These are phyloP conservation scores for Pantherophis vulpinus DNA, from an alignment of 2,797 vertebrate species.

Conservation along the genomic window DNA sequence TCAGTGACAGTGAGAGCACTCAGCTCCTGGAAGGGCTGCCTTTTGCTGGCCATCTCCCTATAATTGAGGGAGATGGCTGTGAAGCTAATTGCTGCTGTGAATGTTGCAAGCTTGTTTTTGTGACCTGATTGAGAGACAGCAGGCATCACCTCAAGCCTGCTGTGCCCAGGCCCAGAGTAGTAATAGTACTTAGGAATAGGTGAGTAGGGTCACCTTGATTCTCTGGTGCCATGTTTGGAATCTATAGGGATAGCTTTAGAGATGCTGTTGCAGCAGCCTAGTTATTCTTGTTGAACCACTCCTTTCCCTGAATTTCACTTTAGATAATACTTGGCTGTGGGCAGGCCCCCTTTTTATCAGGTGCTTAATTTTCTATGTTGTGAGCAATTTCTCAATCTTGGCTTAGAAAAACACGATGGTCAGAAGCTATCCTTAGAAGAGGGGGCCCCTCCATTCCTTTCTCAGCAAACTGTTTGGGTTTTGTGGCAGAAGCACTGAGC, in stretches of 20 bases:
- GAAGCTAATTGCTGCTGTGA: conserved; percentile 11
- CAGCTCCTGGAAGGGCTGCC: neutral
- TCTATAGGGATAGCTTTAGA: neutral
- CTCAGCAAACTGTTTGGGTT: neutral
- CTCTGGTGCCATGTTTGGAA: neutral
- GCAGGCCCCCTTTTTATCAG: neutral
- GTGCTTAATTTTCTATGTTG: neutral
- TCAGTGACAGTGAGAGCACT: neutral
- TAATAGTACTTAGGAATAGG: neutral
- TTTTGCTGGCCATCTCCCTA: neutral
- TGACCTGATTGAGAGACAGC: neutral
- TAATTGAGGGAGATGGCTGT: neutral
- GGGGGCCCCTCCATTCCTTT: neutral
- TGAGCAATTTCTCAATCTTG: neutral
- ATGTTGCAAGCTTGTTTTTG: conserved; percentile 1
- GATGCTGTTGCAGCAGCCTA: conserved; percentile 1
- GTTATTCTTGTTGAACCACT: neutral
- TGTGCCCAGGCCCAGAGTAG: neutral
- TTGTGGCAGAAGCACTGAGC: neutral
- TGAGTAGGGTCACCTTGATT: neutral
- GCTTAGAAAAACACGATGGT: neutral
- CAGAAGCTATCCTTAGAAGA: neutral
- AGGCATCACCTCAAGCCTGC: neutral
- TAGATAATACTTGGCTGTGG: neutral
- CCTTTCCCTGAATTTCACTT: neutral